A percentile compares a stretch with the other conserved stretches of the same genome.
phyloP scores from a whole-genome alignment of 2,113 vertebrate species.

The Neotoma lepida region DNA sequence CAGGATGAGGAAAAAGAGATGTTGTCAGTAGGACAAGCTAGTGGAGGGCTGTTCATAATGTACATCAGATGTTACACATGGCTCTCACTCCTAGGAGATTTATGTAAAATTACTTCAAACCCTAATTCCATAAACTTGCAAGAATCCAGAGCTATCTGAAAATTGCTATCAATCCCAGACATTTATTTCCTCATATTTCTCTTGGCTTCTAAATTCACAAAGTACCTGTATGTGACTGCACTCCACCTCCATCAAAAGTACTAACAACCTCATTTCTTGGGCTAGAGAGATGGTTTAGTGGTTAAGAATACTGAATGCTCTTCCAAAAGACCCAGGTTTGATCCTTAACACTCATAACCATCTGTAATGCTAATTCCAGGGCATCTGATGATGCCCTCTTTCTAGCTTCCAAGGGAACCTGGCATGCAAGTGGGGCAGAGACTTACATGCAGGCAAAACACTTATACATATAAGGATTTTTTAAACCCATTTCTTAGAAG shows the following conservation, averaged over 20 bases:
- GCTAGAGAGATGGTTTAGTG: background rate
- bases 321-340: background rate
- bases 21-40: accelerated
- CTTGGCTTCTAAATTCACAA: background rate
- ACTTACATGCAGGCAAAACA: background rate
- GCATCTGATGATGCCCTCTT: background rate
- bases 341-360: too few species aligned
- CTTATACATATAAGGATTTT: background rate
- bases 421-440: background rate
- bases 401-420: background rate
- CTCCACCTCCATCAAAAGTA: background rate
- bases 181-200: background rate
- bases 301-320: background rate
- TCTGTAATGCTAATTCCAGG: too few species aligned
- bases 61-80: background rate
- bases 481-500: background rate
- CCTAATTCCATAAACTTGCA: background rate
- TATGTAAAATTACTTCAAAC: background rate
- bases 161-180: background rate
- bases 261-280: background rate
- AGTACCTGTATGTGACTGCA: background rate
- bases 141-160: background rate
- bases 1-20: background rate
- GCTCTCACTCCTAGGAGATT: background rate
- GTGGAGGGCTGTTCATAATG: background rate